Percentiles rank a stretch among this genome's conserved stretches.
Evolutionary conservation across 2,888 invertebrate genomes (phyloP).

Genomic region (Eupithecia centaureata): DNA sequence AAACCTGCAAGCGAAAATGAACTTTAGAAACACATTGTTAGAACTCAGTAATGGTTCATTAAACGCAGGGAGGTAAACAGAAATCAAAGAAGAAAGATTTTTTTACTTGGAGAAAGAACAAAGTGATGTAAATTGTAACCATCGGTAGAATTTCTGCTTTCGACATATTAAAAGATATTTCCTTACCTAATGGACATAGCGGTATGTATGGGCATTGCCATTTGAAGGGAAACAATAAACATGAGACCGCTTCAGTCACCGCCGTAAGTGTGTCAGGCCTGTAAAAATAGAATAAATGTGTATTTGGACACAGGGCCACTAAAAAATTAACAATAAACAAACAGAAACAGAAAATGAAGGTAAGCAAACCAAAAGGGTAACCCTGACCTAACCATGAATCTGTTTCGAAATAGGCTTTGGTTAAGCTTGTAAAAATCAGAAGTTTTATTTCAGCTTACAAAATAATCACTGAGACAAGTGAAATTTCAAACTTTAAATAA

Average conservation of each 20-base stretch:
- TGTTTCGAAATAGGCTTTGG: too few species aligned
- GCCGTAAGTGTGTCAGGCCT: slow-evolving; percentile 97
- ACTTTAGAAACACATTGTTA: slow-evolving; percentile 6
- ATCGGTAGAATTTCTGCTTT: too few species aligned
- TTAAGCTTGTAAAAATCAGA: too few species aligned
- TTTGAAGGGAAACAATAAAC: slow-evolving; percentile 98
- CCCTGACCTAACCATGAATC: too few species aligned
- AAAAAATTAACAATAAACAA: too few species aligned
- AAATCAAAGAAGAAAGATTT: too few species aligned
- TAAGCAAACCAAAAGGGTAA: too few species aligned
- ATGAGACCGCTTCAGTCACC: slow-evolving; percentile 98
- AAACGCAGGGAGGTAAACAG: background rate
- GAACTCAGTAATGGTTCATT: background rate
- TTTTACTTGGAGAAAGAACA: background rate
- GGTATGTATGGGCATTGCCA: slow-evolving; percentile 99
- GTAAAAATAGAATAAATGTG: slow-evolving; percentile 47
- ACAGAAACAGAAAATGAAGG: too few species aligned
- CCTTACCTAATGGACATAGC: slow-evolving; percentile 94
- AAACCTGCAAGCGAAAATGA: slow-evolving; percentile 83
- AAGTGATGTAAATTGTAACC: background rate
- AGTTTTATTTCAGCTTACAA: too few species aligned
- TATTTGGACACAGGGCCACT: too few species aligned
- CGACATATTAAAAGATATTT: background rate
- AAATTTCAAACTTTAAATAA: too few species aligned
- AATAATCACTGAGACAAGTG: too few species aligned